Evolutionary conservation across 1,140 invertebrate species (phyloP).

Genomic region (Tachypleus tridentatus): DNA sequence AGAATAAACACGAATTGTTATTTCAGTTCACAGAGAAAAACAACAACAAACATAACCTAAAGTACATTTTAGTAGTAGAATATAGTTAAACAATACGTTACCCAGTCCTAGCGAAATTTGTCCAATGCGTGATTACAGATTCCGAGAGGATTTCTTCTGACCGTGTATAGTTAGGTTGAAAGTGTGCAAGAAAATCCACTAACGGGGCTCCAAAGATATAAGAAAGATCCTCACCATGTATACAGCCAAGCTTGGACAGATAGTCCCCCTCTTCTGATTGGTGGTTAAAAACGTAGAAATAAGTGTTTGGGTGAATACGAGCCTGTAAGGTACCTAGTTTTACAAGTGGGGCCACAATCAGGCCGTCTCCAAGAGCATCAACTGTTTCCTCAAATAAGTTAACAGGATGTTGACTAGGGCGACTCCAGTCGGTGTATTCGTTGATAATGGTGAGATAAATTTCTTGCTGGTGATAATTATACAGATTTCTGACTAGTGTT

Average conservation of each 20-base stretch:
- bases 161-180: conserved; percentile 76
- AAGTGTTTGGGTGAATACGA: conserved; percentile 47
- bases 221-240: conserved; percentile 83
- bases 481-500: conserved; percentile 65
- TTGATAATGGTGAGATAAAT: conserved; percentile 95
- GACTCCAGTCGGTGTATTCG: conserved; percentile 95
- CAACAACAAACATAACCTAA: no score
- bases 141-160: conserved; percentile 78
- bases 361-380: conserved; percentile 84
- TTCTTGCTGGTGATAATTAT: conserved; percentile 37
- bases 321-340: conserved; percentile 77
- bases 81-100: conserved; percentile 36
- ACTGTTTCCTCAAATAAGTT: conserved; percentile 81
- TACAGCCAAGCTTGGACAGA: conserved; percentile 67
- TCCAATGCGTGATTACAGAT: conserved; percentile 84
- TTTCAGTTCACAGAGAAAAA: no score
- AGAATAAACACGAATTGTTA: no score
- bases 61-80: no score
- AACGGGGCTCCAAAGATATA: conserved; percentile 75
- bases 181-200: conserved; percentile 67
- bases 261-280: conserved; percentile 83
- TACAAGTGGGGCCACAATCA: conserved; percentile 81
- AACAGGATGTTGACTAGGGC: conserved; percentile 80
- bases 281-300: conserved; percentile 86
- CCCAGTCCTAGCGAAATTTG: conserved; percentile 95